These are phyloP conservation scores for Sebastes matsubarae DNA, from an alignment of 2,797 vertebrate species.

Conservation along the genomic window DNA sequence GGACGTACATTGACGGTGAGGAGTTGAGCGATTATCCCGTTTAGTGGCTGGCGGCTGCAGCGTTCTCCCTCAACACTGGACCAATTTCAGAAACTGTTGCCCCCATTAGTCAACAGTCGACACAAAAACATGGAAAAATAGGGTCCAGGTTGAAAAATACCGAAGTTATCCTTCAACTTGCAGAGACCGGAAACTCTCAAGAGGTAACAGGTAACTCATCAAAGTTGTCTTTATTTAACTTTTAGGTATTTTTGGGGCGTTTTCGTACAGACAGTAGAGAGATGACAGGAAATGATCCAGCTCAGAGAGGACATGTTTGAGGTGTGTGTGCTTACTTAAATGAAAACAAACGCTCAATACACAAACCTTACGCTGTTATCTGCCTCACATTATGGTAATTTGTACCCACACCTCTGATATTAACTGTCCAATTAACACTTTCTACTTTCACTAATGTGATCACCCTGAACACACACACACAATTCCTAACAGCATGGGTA, in stretches of 20 bases:
- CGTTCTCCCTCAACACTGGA: too few relatives aligned
- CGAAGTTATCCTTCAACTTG: background rate
- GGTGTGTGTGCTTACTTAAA: background rate
- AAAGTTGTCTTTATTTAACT: background rate
- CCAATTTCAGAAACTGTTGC: too few relatives aligned
- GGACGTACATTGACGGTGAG: too few relatives aligned
- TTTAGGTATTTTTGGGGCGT: background rate
- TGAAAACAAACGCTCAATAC: slow-evolving; percentile 45
- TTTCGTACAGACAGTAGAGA: background rate
- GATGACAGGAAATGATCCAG: background rate
- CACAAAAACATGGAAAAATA: too few relatives aligned
- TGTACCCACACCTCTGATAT: slow-evolving; percentile 20
- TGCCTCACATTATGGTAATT: slow-evolving; percentile 41
- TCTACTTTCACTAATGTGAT: slow-evolving; percentile 66
- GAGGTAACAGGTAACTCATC: background rate
- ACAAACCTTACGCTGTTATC: slow-evolving; percentile 25
- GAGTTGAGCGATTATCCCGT: too few relatives aligned
- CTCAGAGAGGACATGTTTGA: background rate
- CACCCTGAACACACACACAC: slow-evolving; percentile 15
- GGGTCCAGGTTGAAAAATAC: too few relatives aligned
- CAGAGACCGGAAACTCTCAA: background rate
- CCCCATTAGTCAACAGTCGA: too few relatives aligned
- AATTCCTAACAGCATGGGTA: background rate
- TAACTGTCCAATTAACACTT: slow-evolving; percentile 61
- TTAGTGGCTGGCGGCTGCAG: too few relatives aligned